A percentile compares a stretch with the other conserved stretches of the same genome.
phyloP scores from a whole-genome alignment of 2,113 vertebrate genomes.

The Crotophaga sulcirostris region DNA sequence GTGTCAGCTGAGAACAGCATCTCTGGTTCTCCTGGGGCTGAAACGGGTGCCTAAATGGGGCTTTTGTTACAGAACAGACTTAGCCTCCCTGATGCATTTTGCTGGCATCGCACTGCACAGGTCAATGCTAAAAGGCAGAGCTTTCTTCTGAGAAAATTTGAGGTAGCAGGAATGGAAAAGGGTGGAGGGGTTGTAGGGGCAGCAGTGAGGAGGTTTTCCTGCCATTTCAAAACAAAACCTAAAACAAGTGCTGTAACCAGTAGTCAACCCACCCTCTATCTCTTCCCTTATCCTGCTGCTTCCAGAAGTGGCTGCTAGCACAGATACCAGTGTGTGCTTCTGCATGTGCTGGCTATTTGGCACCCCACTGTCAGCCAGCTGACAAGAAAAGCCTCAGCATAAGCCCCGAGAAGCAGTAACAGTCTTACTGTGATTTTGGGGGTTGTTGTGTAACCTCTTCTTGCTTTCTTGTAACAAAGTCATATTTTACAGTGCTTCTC shows the following conservation, averaged over 20 bases:
- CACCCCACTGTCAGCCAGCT: neutral
- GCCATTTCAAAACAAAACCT: neutral
- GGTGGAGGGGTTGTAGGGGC: neutral
- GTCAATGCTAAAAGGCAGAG: too few relatives aligned
- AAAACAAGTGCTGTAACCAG: neutral
- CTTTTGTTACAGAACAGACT: too few relatives aligned
- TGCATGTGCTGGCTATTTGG: too few relatives aligned
- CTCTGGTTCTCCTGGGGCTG: too few relatives aligned
- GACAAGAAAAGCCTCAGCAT: neutral
- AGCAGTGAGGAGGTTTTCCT: too few relatives aligned
- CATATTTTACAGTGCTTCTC: neutral
- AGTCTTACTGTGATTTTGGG: neutral
- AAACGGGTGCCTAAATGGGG: neutral
- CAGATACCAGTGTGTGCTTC: too few relatives aligned
- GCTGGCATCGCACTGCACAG: too few relatives aligned
- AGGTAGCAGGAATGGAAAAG: neutral
- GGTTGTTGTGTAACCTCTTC: too few relatives aligned
- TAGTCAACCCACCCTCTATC: too few relatives aligned
- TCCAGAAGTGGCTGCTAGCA: neutral
- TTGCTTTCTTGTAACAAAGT: neutral
- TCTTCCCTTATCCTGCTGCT: neutral
- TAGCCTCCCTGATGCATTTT: neutral
- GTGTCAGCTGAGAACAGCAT: neutral
- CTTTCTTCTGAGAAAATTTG: neutral
- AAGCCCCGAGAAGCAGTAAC: too few relatives aligned